Conservation (phyloP, 1,140 invertebrate species). For the Anastatus disparis region DNA sequence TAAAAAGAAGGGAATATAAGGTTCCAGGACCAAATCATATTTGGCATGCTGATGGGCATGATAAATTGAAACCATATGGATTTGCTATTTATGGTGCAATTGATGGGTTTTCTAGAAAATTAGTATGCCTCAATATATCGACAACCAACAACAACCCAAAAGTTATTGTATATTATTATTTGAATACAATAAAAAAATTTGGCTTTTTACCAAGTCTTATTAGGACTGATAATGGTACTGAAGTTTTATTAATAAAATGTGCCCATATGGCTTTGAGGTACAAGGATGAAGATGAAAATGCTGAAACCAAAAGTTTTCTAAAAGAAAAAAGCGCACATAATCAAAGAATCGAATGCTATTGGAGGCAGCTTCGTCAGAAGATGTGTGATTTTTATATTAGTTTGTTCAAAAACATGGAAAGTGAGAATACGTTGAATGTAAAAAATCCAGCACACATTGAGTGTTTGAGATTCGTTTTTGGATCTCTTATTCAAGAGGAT, state of each 20-base stretch:
- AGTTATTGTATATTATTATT: conserved; percentile 40
- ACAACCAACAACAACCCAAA: conserved; percentile 47
- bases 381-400: conserved; percentile 20
- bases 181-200: conserved; percentile 45
- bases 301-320: conserved; percentile 20
- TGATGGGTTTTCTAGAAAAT: conserved; percentile 50
- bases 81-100: conserved; percentile 52
- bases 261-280: conserved; percentile 4
- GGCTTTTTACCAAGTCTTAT: conserved; percentile 41
- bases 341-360: too few species aligned
- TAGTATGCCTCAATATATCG: conserved; percentile 49
- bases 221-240: conserved; percentile 45
- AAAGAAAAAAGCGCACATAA: too few species aligned
- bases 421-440: neutral
- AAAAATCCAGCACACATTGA: conserved; percentile 9
- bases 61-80: conserved; percentile 53
- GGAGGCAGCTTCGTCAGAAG: neutral
- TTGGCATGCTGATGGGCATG: conserved; percentile 53
- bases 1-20: conserved; percentile 43
- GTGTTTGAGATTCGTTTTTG: conserved; percentile 20
- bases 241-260: conserved; percentile 24
- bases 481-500: conserved; percentile 3
- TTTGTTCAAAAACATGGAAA: conserved; percentile 23
- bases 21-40: conserved; percentile 47
- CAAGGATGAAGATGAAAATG: conserved; percentile 1